Conservation (phyloP, 2,888 invertebrate species). For the Aricia artaxerxes region DNA sequence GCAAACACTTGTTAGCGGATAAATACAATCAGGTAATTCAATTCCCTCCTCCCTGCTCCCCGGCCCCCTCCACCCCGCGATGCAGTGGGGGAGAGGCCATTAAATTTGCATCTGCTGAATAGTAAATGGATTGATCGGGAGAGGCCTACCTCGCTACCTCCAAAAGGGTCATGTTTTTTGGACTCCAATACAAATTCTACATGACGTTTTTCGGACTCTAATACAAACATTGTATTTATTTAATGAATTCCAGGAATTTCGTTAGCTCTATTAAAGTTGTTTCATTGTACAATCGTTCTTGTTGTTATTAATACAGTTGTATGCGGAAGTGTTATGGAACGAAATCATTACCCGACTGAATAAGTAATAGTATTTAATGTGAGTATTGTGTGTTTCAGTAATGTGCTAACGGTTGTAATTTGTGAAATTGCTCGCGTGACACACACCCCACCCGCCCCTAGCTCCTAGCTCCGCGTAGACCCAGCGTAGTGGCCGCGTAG, state of each 20-base stretch:
- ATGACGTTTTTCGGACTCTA: not conserved
- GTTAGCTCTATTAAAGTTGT: not conserved
- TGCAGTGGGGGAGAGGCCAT: slow-evolving; percentile 43
- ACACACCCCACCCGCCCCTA: not conserved
- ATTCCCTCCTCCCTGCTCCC: not conserved
- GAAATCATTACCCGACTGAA: not conserved
- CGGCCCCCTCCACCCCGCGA: not conserved
- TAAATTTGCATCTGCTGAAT: slow-evolving; percentile 48
- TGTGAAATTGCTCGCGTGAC: not conserved
- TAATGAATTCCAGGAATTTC: not conserved
- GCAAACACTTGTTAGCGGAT: slow-evolving; percentile 15
- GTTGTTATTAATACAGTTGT: not conserved
- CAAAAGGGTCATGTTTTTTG: not conserved
- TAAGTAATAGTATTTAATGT: not conserved
- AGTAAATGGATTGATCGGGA: slow-evolving; percentile 43
- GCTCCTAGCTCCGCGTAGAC: not conserved
- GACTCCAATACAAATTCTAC: not conserved
- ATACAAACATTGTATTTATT: not conserved
- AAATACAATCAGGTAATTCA: slow-evolving; percentile 27
- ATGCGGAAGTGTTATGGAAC: not conserved
- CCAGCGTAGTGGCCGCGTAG: too few relatives aligned
- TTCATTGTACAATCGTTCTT: not conserved
- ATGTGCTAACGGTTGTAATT: slow-evolving; percentile 3
- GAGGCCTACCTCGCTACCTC: slow-evolving; percentile 31
- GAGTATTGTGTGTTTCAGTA: not conserved